These are phyloP conservation scores for Hipposideros armiger DNA, from an alignment of 2,113 vertebrate genomes.

Conservation along the genomic window DNA sequence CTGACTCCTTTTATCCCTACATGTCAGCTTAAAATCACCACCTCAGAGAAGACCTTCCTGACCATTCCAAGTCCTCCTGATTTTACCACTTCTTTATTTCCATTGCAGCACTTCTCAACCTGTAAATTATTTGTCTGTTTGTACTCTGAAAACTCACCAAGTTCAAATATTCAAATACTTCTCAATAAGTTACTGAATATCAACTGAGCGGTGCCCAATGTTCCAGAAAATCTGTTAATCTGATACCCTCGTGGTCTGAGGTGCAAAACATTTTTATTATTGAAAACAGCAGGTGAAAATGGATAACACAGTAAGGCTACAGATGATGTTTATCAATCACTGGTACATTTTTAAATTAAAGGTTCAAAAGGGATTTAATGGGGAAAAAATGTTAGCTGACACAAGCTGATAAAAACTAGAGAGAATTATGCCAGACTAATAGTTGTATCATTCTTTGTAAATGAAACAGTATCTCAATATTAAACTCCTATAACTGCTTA, in stretches of 20 bases:
- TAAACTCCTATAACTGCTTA: background rate
- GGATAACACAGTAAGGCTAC: background rate
- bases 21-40: background rate
- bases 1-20: background rate
- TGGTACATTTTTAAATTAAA: constrained; percentile 41
- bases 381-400: background rate
- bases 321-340: background rate
- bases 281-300: constrained; percentile 60
- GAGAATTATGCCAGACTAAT: background rate
- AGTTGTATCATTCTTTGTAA: background rate
- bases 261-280: constrained; percentile 26
- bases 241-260: background rate
- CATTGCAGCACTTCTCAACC: background rate
- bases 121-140: background rate
- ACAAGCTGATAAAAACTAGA: background rate
- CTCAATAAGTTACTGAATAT: constrained; percentile 23
- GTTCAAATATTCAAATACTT: constrained; percentile 9
- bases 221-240: constrained; percentile 30
- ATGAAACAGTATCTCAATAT: background rate
- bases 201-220: background rate
- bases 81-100: background rate
- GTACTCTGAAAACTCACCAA: background rate
- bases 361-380: background rate
- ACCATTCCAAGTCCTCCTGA: background rate
- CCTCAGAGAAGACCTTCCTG: background rate